phyloP scores from a whole-genome alignment of 2,888 invertebrate genomes.

The Trissolcus brochymenae region DNA sequence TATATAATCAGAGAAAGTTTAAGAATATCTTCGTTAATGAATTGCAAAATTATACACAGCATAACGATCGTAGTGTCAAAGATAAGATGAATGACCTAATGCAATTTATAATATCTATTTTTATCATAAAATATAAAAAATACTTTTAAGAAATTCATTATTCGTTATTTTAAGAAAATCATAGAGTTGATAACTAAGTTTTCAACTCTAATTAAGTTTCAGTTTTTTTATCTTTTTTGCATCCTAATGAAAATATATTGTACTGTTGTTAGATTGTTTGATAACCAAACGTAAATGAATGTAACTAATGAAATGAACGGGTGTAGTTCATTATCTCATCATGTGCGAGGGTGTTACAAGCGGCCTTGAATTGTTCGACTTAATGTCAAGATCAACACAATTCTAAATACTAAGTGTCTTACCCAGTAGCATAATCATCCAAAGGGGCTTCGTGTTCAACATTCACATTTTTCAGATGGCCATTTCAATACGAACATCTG shows the following conservation, averaged over 20 bases:
- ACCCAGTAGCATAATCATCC: too few species aligned
- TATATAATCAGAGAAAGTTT: constrained; percentile 47
- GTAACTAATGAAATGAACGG: too few species aligned
- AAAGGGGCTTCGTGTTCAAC: too few species aligned
- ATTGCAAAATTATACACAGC: constrained; percentile 43
- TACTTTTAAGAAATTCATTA: neutral
- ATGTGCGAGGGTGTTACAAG: constrained; percentile 60
- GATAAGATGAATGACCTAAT: constrained; percentile 9
- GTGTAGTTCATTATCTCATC: constrained; percentile 45
- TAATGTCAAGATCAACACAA: constrained; percentile 54
- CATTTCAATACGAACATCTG: too few species aligned
- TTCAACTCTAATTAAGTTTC: too few species aligned
- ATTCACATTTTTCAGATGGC: too few species aligned
- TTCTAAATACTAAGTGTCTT: neutral
- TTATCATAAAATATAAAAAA: too few species aligned
- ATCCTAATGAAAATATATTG: neutral
- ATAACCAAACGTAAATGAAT: neutral
- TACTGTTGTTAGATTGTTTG: neutral
- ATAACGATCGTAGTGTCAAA: constrained; percentile 19
- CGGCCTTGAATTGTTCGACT: constrained; percentile 64
- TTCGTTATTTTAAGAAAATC: too few species aligned
- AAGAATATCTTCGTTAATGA: constrained; percentile 34
- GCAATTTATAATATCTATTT: neutral
- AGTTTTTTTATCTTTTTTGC: too few species aligned
- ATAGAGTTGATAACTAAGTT: neutral